Conservation (phyloP, 2,113 vertebrate genomes). For the Caranx ignobilis region DNA sequence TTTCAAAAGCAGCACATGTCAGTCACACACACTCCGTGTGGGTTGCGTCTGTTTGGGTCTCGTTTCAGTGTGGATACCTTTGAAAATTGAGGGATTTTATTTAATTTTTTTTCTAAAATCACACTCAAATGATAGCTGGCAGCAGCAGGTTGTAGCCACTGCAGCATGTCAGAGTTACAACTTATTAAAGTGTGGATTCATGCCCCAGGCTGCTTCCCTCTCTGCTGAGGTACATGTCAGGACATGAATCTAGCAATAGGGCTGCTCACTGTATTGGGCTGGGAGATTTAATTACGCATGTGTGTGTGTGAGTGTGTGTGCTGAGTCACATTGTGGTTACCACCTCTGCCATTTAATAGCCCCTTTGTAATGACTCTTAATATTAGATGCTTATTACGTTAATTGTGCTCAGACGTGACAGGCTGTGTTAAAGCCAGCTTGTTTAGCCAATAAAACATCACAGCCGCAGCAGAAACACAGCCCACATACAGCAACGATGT, state of each 20-base stretch:
- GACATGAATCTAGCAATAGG: slow-evolving; percentile 63
- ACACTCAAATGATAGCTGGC: slow-evolving; percentile 34
- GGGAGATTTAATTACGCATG: slow-evolving; percentile 59
- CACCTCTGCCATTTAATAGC: slow-evolving; percentile 76
- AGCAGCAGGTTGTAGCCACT: slow-evolving; percentile 47
- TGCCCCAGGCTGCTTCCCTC: slow-evolving; percentile 55
- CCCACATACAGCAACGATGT: neutral
- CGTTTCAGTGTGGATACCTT: slow-evolving; percentile 42
- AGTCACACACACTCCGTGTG: slow-evolving; percentile 30
- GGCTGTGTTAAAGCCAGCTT: slow-evolving; percentile 56
- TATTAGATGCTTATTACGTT: slow-evolving; percentile 80
- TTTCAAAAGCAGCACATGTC: slow-evolving; percentile 60
- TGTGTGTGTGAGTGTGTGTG: slow-evolving; percentile 29
- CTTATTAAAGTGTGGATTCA: slow-evolving; percentile 63
- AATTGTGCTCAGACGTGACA: slow-evolving; percentile 77
- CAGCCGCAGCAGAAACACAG: slow-evolving; percentile 14
- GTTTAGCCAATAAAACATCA: slow-evolving; percentile 63
- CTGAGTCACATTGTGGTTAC: slow-evolving; percentile 80
- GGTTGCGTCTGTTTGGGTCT: slow-evolving; percentile 18
- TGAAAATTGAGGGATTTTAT: slow-evolving; percentile 32
- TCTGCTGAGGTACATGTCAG: slow-evolving; percentile 72
- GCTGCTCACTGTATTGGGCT: slow-evolving; percentile 34
- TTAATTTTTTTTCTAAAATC: neutral
- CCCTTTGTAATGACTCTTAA: slow-evolving; percentile 71
- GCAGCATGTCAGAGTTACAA: slow-evolving; percentile 54